These are phyloP conservation scores for Gavia stellata DNA, from an alignment of 2,113 vertebrate genomes.

Conservation along the genomic window DNA sequence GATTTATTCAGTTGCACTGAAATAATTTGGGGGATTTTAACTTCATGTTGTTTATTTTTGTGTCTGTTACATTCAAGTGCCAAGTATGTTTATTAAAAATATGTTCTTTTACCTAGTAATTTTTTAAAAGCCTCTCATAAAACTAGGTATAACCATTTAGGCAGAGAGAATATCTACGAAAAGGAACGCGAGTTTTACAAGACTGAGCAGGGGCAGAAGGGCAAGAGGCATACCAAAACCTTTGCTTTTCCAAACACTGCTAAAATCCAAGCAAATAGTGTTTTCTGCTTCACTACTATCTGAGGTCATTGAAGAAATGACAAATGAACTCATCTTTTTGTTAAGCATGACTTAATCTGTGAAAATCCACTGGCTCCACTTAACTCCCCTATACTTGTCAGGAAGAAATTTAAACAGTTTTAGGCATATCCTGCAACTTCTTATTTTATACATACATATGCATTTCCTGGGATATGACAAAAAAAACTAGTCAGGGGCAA, in stretches of 20 bases:
- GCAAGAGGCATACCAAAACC: neutral
- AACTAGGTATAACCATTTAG: neutral
- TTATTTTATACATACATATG: neutral
- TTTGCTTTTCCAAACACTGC: conserved; percentile 19
- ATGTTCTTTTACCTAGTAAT: neutral
- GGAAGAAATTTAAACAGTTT: neutral
- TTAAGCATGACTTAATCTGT: neutral
- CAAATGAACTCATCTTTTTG: neutral
- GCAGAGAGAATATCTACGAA: neutral
- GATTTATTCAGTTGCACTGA: neutral
- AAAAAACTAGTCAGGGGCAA: neutral
- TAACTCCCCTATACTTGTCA: neutral
- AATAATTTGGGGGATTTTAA: neutral
- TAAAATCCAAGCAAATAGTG: neutral
- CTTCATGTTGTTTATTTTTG: neutral
- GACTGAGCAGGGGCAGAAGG: neutral
- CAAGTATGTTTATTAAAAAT: neutral
- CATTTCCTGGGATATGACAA: neutral
- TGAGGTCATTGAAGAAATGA: neutral
- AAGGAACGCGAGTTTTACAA: neutral
- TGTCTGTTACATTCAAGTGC: neutral
- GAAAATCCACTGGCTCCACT: neutral
- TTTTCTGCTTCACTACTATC: neutral
- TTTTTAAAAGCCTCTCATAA: neutral
- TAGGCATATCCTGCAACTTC: neutral